phyloP scores from a whole-genome alignment of 2,888 invertebrate species.

The Agrochola circellaris region DNA sequence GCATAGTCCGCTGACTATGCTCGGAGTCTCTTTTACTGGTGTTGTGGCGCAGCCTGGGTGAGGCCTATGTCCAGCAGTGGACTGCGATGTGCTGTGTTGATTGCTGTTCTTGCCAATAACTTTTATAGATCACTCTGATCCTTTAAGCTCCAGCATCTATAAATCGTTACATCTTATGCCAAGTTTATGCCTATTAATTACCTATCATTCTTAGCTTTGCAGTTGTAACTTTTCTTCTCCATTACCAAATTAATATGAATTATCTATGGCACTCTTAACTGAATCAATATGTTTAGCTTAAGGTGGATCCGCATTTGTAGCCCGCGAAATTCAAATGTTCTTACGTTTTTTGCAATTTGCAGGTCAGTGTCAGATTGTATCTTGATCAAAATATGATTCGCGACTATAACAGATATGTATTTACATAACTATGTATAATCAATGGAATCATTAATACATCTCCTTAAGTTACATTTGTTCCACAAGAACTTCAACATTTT shows the following conservation, averaged over 20 bases:
- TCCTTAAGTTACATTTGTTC: no score
- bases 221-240: neutral
- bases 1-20: neutral
- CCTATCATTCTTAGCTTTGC: slow-evolving; percentile 5
- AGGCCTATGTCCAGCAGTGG: neutral
- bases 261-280: neutral
- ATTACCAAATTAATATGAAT: neutral
- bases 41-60: neutral
- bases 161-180: neutral
- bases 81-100: neutral
- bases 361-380: no score
- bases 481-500: no score
- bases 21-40: neutral
- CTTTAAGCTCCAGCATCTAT: neutral
- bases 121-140: neutral
- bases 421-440: no score
- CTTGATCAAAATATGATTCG: no score
- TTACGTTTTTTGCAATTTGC: no score
- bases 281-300: neutral
- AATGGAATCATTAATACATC: no score
- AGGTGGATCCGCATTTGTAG: no score
- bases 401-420: no score
- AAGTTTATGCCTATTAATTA: neutral
- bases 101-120: neutral
- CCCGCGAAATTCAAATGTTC: no score